These are phyloP conservation scores for Blennius ocellaris DNA, from an alignment of 2,113 vertebrate species.

Conservation along the genomic window DNA sequence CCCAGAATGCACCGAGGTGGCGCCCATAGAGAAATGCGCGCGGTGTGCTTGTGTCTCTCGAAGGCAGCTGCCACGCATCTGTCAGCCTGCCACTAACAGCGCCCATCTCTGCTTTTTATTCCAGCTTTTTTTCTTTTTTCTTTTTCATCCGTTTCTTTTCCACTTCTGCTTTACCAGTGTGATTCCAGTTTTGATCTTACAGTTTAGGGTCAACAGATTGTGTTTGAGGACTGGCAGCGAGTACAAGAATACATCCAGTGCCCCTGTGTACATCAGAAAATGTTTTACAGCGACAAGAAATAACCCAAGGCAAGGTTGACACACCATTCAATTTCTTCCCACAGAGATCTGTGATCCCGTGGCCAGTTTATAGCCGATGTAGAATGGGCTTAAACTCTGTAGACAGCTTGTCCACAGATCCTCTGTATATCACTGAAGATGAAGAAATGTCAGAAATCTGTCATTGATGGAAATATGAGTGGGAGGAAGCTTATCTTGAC, in stretches of 20 bases:
- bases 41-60: conserved; percentile 51
- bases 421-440: conserved; percentile 17
- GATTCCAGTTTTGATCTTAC: conserved; percentile 42
- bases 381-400: conserved; percentile 28
- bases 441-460: conserved; percentile 33
- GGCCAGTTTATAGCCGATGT: conserved; percentile 31
- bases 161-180: conserved; percentile 25
- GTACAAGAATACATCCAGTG: conserved; percentile 44
- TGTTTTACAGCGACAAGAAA: conserved; percentile 38
- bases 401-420: conserved; percentile 27
- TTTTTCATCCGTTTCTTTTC: not conserved
- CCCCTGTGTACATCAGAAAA: conserved; percentile 30
- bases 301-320: conserved; percentile 50
- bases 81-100: conserved; percentile 50
- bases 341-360: conserved; percentile 46
- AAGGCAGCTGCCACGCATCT: conserved; percentile 50
- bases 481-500: conserved; percentile 51
- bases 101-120: conserved; percentile 29
- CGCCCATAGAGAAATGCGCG: conserved; percentile 59
- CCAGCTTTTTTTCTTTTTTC: conserved; percentile 3
- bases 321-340: conserved; percentile 40
- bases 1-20: conserved; percentile 72
- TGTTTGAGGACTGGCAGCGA: conserved; percentile 25
- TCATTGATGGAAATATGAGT: conserved; percentile 26
- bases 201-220: conserved; percentile 54